Base-by-base conservation (phyloP, 2,797 vertebrate genomes). In the Amblyraja radiata region DNA sequence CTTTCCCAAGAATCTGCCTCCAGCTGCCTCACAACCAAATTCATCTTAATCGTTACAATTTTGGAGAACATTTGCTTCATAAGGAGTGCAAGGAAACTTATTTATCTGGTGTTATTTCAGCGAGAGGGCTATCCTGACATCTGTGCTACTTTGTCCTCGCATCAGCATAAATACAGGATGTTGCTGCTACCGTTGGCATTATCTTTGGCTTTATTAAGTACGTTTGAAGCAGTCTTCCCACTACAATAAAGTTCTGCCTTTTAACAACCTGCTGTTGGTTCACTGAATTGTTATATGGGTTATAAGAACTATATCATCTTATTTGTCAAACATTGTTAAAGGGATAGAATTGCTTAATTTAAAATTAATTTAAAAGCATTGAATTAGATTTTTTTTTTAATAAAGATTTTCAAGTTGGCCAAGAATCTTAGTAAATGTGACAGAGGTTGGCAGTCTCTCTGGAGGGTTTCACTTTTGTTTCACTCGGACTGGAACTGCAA, bases 161-260 rank as follows among this genome's bases (percentile, higher is more conserved):
- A 13, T 63, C 83, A 86, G 83, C 83, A 18, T 63, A 86, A 86
- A 86, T 61, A 63, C 83, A 86, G 81, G 83, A 86, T 86, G 83
- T 25, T 86, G 28, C 54, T 86, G 28, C 83, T 16, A 28, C 28
- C 14, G 5, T 6, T 7, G 58, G 9, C 81, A 61, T 61, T 84
- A 54, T 84, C 61, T 84, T 54, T 63, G 25, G 58, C 2, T 63
- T 11, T 63, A 63, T 63, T 63, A 28, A 61, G 54, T 58, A 14
- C 63, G 58, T 86, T n/a, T 86, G 58, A 63, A 86, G 83, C 28
- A 63, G 58, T 13, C 9, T 58, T 83, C 25, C 39, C 39, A 46
- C 28, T 25, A 61, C 11, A 73, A 84, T 84, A 25, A 58, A 84
- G 61, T 13, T 11, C 10, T 25, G 28, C 11, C 23, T 46, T 63